These are phyloP conservation scores for Melanotaenia nigrans DNA, from an alignment of 2,797 vertebrate species.

Conservation along the genomic window DNA sequence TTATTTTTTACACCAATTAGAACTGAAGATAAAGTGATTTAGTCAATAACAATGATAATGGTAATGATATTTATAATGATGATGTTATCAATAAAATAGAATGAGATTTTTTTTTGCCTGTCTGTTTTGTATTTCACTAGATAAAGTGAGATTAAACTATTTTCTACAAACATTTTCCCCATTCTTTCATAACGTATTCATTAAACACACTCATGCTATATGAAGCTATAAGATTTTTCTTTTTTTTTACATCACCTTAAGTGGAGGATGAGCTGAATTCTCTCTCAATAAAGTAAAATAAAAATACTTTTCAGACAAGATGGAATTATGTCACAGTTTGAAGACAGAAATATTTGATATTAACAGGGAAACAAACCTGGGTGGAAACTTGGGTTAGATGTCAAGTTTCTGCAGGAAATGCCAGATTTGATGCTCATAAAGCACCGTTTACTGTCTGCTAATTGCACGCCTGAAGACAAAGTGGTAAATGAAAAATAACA, in stretches of 20 bases:
- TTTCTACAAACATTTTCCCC: slow-evolving; percentile 62
- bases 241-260: neutral
- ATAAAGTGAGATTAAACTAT: slow-evolving; percentile 74
- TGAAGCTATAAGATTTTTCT: neutral
- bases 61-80: slow-evolving; percentile 86
- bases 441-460: too few species aligned
- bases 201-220: neutral
- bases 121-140: slow-evolving; percentile 72
- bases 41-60: slow-evolving; percentile 81
- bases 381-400: neutral
- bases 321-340: too few species aligned
- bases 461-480: neutral
- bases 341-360: neutral
- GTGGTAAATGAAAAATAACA: neutral
- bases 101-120: slow-evolving; percentile 71
- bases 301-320: neutral
- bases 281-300: neutral
- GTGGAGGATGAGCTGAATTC: neutral
- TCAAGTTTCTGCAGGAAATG: neutral
- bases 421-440: neutral
- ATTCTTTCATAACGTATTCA: neutral
- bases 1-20: slow-evolving; percentile 60
- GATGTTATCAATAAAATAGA: slow-evolving; percentile 81
- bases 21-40: slow-evolving; percentile 65
- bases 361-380: neutral